Evolutionary conservation across 2,888 invertebrate genomes (phyloP).

Genomic region (Portevinia maculata): DNA sequence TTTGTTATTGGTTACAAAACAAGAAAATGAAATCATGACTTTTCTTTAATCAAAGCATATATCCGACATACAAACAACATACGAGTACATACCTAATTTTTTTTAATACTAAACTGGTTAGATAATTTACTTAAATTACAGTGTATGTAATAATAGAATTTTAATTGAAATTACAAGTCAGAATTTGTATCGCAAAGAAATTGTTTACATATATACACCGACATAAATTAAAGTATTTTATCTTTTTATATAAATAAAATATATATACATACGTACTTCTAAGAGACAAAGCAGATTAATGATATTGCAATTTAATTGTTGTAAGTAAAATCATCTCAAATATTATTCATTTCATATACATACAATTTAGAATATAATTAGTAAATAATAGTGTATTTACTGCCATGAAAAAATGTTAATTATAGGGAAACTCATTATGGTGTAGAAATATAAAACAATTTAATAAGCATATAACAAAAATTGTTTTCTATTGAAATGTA

Average conservation of each 20-base stretch:
- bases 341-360: constrained; percentile 63
- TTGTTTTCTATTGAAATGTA: no score
- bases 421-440: constrained; percentile 69
- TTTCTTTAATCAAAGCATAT: constrained; percentile 51
- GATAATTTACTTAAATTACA: constrained; percentile 56
- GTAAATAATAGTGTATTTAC: constrained; percentile 67
- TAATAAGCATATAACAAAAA: constrained; percentile 50
- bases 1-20: constrained; percentile 14
- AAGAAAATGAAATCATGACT: constrained; percentile 6
- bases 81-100: constrained; percentile 63
- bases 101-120: constrained; percentile 66
- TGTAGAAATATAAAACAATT: constrained; percentile 72
- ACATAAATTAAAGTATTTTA: constrained; percentile 31
- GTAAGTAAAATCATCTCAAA: constrained; percentile 67
- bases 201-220: constrained; percentile 63
- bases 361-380: constrained; percentile 44
- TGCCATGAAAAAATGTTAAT: constrained; percentile 70
- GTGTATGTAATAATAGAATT: constrained; percentile 41
- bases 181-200: constrained; percentile 66
- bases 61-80: constrained; percentile 34
- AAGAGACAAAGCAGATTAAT: constrained; percentile 44
- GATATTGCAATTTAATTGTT: constrained; percentile 72
- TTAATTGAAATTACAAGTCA: constrained; percentile 65
- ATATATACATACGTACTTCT: constrained; percentile 44
- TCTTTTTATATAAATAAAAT: constrained; percentile 53